phyloP scores from a whole-genome alignment of 2,888 invertebrate genomes.

The Trissolcus japonicus region DNA sequence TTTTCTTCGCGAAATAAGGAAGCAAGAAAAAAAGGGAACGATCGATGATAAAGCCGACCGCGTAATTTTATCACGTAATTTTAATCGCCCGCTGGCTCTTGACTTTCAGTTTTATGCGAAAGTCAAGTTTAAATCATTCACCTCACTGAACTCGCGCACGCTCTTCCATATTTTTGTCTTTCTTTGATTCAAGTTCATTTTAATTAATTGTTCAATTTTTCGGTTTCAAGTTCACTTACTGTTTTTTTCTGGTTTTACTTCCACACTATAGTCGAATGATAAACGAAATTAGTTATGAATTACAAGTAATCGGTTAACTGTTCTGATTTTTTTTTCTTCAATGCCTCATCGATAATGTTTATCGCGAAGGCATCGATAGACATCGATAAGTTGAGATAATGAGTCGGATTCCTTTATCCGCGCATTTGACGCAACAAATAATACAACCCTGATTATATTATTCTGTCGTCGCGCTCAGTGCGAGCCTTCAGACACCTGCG shows the following conservation, averaged over 20 bases:
- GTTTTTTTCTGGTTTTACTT: neutral
- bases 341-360: slow-evolving; percentile 6
- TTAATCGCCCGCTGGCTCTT: slow-evolving; percentile 19
- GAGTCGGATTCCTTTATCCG: slow-evolving; percentile 36
- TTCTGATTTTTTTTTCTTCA: neutral
- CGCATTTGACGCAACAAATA: slow-evolving; percentile 21
- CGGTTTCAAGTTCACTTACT: neutral
- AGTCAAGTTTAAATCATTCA: slow-evolving; percentile 13
- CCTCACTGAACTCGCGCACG: neutral
- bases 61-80: slow-evolving; percentile 8
- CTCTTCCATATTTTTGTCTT: neutral
- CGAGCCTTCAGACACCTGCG: slow-evolving; percentile 22
- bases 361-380: slow-evolving; percentile 28
- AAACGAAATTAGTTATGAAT: neutral
- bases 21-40: neutral
- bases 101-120: slow-evolving; percentile 42
- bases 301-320: neutral
- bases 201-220: neutral
- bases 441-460: slow-evolving; percentile 14
- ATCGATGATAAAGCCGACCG: slow-evolving; percentile 3
- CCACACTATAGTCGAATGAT: too few species aligned
- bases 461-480: slow-evolving; percentile 21
- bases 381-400: slow-evolving; percentile 48
- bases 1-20: neutral
- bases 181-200: neutral